Conservation (phyloP, 1,140 invertebrate genomes). For the Zaprionus gabonicus region DNA sequence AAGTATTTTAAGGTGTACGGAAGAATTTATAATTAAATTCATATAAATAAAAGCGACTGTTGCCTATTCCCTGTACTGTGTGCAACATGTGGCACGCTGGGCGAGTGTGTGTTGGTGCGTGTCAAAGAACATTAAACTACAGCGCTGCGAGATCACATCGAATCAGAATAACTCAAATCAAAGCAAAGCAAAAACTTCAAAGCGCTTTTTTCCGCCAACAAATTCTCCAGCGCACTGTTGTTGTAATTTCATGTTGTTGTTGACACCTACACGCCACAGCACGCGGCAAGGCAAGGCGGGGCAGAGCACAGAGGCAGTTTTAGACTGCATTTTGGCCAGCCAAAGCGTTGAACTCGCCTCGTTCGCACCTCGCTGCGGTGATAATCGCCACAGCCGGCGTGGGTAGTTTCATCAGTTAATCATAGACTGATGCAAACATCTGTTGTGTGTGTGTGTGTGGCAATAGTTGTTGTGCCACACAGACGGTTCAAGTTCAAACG, state of each 20-base stretch:
- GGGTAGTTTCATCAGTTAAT: constrained; percentile 67
- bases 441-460: constrained; percentile 19
- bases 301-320: constrained; percentile 1
- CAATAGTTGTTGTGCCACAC: background rate
- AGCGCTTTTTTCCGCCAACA: constrained; percentile 59
- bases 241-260: constrained; percentile 51
- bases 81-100: constrained; percentile 40
- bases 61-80: background rate
- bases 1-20: constrained; percentile 31
- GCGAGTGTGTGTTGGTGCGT: constrained; percentile 23
- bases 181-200: constrained; percentile 68
- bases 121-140: constrained; percentile 45
- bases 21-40: constrained; percentile 54
- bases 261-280: constrained; percentile 73
- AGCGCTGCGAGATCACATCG: constrained; percentile 22
- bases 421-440: constrained; percentile 1
- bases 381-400: constrained; percentile 64
- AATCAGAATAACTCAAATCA: constrained; percentile 43
- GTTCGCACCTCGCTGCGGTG: constrained; percentile 68
- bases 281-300: constrained; percentile 2
- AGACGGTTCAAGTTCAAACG: constrained; percentile 41
- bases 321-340: constrained; percentile 53
- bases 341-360: constrained; percentile 55
- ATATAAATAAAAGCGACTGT: constrained; percentile 38
- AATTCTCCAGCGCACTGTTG: constrained; percentile 49